Percentiles rank a stretch among this genome's conserved stretches.
These are phyloP conservation scores for Radopholus similis DNA, from an alignment of 1,140 invertebrate genomes.

Conservation along the genomic window DNA sequence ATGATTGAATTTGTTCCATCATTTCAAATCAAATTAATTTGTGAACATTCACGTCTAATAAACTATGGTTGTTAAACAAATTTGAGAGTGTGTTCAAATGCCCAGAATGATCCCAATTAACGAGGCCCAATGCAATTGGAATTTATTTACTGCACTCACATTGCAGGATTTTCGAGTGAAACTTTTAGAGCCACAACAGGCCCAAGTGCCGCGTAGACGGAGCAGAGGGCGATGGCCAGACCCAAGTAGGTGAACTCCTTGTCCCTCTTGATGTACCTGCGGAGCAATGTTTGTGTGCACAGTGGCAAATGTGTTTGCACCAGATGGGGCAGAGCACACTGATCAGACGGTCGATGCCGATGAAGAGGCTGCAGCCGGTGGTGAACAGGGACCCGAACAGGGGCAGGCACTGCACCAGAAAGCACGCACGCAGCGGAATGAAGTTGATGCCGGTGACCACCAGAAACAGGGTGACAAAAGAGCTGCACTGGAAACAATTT, in stretches of 20 bases:
- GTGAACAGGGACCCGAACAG: slow-evolving; percentile 3
- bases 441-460: neutral
- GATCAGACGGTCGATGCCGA: neutral
- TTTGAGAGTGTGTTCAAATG: too few relatives aligned
- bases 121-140: too few relatives aligned
- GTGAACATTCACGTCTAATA: too few relatives aligned
- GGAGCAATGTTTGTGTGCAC: neutral
- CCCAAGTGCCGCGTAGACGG: neutral
- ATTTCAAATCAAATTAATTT: too few relatives aligned
- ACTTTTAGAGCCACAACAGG: neutral
- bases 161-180: neutral
- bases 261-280: neutral
- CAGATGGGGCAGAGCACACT: slow-evolving; percentile 4
- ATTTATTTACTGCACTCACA: neutral
- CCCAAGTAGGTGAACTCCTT: too few relatives aligned
- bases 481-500: too few relatives aligned
- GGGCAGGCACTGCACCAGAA: neutral
- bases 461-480: slow-evolving; percentile 2
- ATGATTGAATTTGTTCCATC: too few relatives aligned
- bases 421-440: neutral
- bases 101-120: too few relatives aligned
- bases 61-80: too few relatives aligned
- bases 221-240: neutral
- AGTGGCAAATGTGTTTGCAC: neutral
- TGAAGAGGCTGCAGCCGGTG: neutral